Percentiles rank a stretch among this genome's conserved stretches.
Evolutionary conservation across 2,888 invertebrate genomes (phyloP).

Genomic region (Slavum lentiscoides): DNA sequence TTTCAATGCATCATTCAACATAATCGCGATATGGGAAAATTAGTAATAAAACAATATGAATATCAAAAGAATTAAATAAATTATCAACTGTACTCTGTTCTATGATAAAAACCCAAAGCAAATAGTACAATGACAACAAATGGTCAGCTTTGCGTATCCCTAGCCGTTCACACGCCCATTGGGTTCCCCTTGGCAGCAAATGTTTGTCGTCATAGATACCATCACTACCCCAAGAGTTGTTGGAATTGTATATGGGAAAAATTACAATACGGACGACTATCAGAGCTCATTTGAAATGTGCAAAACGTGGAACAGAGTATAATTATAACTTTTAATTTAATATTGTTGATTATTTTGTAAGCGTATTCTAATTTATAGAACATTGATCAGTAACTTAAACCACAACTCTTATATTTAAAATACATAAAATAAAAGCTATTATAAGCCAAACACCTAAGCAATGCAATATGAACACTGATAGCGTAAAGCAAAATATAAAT

Average conservation of each 20-base stretch:
- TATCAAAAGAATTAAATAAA: not conserved
- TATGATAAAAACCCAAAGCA: too few relatives aligned
- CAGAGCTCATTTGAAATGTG: too few relatives aligned
- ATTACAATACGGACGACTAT: too few relatives aligned
- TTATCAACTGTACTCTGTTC: not conserved
- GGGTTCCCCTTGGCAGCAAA: too few relatives aligned
- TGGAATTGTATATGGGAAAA: too few relatives aligned
- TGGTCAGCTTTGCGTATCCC: too few relatives aligned
- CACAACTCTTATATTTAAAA: slow-evolving; percentile 1
- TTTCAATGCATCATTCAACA: not conserved
- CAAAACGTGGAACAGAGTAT: too few relatives aligned
- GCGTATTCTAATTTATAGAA: not conserved
- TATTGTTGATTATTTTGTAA: not conserved
- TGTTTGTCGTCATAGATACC: too few relatives aligned
- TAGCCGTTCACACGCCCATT: too few relatives aligned
- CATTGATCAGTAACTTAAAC: not conserved
- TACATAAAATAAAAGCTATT: slow-evolving; percentile 23
- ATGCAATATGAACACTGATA: slow-evolving; percentile 15
- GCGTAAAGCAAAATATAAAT: slow-evolving; percentile 16
- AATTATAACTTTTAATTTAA: not conserved
- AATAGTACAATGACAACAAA: too few relatives aligned
- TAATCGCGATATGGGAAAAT: too few relatives aligned
- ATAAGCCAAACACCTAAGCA: slow-evolving; percentile 21
- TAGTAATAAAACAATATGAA: not conserved
- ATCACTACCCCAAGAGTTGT: too few relatives aligned